These are phyloP conservation scores for Drymodes brunneopygia DNA, from an alignment of 2,113 vertebrate species.

Conservation along the genomic window DNA sequence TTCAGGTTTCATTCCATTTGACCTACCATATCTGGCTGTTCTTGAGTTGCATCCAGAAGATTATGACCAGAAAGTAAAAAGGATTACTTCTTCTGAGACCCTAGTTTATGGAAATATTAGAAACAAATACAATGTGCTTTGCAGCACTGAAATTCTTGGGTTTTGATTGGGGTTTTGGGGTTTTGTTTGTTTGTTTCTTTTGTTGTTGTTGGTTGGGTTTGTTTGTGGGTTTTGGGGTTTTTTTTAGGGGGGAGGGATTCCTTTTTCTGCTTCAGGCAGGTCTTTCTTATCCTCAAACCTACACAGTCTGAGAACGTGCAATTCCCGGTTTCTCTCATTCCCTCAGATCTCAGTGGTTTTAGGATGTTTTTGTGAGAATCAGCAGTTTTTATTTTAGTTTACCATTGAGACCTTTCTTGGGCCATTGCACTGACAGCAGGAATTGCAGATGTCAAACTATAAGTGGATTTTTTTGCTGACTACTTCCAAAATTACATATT, in stretches of 20 bases:
- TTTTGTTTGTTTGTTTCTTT: neutral
- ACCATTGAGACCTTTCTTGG: neutral
- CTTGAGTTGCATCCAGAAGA: neutral
- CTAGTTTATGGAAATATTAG: neutral
- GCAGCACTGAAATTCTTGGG: neutral
- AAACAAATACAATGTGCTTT: neutral
- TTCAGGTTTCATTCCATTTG: neutral
- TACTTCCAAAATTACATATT: neutral
- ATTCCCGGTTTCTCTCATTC: neutral
- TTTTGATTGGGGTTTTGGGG: neutral
- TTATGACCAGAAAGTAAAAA: neutral
- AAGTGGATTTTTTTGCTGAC: neutral
- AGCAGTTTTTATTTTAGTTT: neutral
- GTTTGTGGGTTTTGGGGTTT: neutral
- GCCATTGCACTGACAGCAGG: neutral
- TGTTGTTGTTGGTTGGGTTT: neutral
- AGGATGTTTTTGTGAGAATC: neutral
- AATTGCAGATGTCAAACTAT: neutral
- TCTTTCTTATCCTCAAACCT: neutral
- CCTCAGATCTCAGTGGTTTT: neutral
- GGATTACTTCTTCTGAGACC: neutral
- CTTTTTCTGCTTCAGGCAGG: neutral
- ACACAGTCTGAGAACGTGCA: accelerated
- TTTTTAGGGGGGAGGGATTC: accelerated
- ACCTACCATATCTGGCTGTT: neutral